phyloP scores from a whole-genome alignment of 1,140 invertebrate species.

The Odontomachus brunneus region DNA sequence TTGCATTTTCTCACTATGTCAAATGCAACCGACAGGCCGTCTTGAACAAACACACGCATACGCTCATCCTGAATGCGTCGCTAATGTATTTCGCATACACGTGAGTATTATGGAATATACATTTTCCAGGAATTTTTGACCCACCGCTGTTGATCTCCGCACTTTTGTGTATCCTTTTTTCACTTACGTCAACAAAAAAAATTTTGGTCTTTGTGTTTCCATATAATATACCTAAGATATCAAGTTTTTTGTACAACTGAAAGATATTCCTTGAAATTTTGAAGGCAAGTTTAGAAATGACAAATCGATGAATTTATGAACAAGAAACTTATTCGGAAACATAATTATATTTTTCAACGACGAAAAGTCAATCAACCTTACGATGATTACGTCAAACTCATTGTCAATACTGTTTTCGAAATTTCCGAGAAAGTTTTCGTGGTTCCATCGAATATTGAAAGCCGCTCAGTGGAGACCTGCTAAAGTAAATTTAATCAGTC shows the following conservation, averaged over 20 bases:
- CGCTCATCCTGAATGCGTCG: background rate
- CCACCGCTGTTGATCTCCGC: conserved; percentile 24
- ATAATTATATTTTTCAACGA: background rate
- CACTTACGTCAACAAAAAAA: conserved; percentile 28
- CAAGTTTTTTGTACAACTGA: background rate
- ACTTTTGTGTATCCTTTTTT: conserved; percentile 34
- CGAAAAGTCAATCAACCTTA: background rate
- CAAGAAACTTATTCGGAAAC: no score
- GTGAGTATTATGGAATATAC: conserved; percentile 1
- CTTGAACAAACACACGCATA: conserved; percentile 35
- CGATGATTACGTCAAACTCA: background rate
- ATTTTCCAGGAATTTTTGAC: conserved; percentile 37
- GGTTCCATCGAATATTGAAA: background rate
- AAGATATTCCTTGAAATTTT: background rate
- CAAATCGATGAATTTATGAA: no score
- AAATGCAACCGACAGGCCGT: conserved; percentile 44
- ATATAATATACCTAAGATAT: background rate
- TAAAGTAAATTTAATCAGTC: conserved; percentile 18
- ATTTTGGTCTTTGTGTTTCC: conserved; percentile 45
- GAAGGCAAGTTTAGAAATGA: background rate
- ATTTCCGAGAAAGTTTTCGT: background rate
- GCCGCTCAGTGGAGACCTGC: no score
- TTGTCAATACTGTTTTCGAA: background rate
- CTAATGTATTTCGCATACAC: conserved; percentile 36
- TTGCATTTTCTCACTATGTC: conserved; percentile 40